Evolutionary conservation across 2,797 vertebrate genomes (phyloP), one percentile per base, ranked within the genome.

Genomic region (Chaenodraco wilsoni): DNA sequence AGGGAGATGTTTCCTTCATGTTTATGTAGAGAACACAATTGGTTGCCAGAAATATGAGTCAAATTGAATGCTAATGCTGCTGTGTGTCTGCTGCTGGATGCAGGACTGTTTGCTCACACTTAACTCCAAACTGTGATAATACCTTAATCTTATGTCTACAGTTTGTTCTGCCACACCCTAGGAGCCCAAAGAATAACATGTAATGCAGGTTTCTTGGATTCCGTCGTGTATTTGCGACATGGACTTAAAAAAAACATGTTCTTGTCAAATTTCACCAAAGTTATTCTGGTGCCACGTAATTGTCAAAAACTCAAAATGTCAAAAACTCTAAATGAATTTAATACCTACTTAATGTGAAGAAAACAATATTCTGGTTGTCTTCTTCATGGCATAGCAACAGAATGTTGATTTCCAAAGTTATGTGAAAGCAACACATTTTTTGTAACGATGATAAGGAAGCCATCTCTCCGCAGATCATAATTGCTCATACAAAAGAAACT

Each of bases 401-500:
- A 63, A 9, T 23, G 31, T 59, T 49, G 19, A 10, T 40, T 5
- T 40, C 37, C 9, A 54, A 60, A 72, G 45, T 33, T 44, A 68
- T 73, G 73, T 37, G 33, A 37, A 37, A 37, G 33, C 33, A 37
- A 37, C 62, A 59, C 74, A 11, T 13, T 55, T 33, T 60, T 64
- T 58, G 65, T 41, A 61, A 48, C 54, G 37, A 76, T 19, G 49
- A 72, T 41, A 12, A 64, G 69, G 65, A 73, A 73, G 57, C 69
- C 23, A 69, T 66, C 62, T 62, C 15, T 43, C 45, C 12, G 72
- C 51, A 66, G 54, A 67, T 70, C 37, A 62, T 69, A 69, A 79
- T 69, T 72, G 56, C 81, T 72, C 56, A 62, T 60, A 74, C 52
- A 79, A 48, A 74, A 65, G 54, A 69, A 65, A 60, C 60, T 69